Evolutionary conservation across 2,888 invertebrate genomes (phyloP).

Genomic region (Eilema griseolum): DNA sequence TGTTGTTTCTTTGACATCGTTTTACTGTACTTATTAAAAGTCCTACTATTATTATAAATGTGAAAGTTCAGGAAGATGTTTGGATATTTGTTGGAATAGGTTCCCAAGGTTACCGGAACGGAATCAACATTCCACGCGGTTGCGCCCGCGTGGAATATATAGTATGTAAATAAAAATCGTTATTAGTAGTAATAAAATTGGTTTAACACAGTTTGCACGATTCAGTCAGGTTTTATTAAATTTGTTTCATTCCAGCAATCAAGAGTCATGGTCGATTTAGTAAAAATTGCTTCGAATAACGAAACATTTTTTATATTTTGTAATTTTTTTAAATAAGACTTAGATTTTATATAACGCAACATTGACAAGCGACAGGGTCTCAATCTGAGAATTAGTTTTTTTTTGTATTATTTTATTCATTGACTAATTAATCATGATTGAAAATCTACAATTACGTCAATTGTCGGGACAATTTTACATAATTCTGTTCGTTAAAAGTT

Average conservation of each 20-base stretch:
- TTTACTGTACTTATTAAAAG: background rate
- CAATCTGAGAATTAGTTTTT: background rate
- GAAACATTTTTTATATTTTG: background rate
- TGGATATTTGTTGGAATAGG: no score
- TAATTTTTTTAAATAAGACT: background rate
- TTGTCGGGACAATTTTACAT: background rate
- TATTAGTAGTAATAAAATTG: no score
- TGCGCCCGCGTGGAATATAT: no score
- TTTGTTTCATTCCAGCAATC: no score
- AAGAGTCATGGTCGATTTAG: background rate
- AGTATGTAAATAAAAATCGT: no score
- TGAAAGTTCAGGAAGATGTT: no score
- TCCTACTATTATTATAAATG: background rate
- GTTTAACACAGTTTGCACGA: no score
- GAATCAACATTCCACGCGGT: no score
- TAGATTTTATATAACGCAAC: background rate
- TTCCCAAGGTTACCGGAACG: no score
- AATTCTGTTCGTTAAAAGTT: background rate
- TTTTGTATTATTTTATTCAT: background rate
- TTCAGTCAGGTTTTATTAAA: no score
- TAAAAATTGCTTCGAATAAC: background rate
- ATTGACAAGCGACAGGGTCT: background rate
- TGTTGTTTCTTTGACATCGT: background rate
- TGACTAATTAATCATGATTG: background rate
- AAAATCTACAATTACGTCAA: conserved; percentile 2